Percentiles rank a stretch among this genome's conserved stretches.
phyloP scores from a whole-genome alignment of 2,113 vertebrate genomes.

The Sceloporus undulatus region DNA sequence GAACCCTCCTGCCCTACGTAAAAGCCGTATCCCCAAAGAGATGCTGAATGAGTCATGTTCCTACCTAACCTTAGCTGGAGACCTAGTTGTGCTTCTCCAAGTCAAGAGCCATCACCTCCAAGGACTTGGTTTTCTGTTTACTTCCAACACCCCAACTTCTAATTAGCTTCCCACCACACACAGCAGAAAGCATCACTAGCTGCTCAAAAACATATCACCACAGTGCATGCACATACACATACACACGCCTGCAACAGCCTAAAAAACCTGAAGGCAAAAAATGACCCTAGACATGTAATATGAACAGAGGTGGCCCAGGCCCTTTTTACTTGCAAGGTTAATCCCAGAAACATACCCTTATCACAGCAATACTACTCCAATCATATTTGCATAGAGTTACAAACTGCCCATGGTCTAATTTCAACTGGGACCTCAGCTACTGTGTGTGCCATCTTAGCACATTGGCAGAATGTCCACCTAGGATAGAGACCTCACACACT shows the following conservation, averaged over 20 bases:
- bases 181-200: background rate
- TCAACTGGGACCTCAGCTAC: background rate
- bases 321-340: background rate
- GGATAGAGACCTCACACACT: background rate
- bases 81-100: background rate
- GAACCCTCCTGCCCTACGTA: too few species aligned
- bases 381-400: background rate
- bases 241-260: background rate
- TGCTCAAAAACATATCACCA: background rate
- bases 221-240: background rate
- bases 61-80: background rate
- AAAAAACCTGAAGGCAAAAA: background rate
- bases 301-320: background rate
- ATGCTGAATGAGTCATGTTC: background rate
- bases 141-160: background rate
- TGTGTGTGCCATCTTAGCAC: too few species aligned
- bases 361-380: background rate
- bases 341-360: too few species aligned
- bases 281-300: constrained; percentile 1
- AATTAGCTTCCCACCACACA: background rate
- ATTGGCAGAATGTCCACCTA: background rate
- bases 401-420: background rate
- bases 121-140: background rate
- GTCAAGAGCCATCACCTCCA: background rate
- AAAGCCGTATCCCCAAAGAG: background rate